Conservation (phyloP, 2,113 vertebrate genomes). For the Herpailurus yagouaroundi region DNA sequence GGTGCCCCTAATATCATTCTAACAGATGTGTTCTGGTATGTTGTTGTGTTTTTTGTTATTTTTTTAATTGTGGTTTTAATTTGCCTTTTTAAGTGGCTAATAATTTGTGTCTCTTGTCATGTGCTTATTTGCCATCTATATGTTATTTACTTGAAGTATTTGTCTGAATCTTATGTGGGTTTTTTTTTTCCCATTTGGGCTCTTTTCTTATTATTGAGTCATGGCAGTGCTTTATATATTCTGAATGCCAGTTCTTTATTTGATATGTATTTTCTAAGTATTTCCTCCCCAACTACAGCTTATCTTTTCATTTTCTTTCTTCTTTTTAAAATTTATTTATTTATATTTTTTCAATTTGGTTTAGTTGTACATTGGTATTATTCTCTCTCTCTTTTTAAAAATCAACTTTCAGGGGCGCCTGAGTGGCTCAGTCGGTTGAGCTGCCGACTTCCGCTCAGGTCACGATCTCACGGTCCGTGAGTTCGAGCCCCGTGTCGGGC, state of each 20-base stretch:
- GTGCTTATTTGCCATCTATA: not conserved
- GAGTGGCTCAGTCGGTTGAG: no score
- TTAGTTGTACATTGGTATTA: not conserved
- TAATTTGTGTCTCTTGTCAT: not conserved
- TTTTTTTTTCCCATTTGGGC: not conserved
- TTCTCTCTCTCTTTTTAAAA: not conserved
- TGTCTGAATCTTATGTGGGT: not conserved
- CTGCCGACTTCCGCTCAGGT: no score
- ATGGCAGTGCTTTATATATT: not conserved
- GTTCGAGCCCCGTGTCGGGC: no score
- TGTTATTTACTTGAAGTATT: not conserved
- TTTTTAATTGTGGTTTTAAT: not conserved
- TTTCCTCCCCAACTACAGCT: not conserved
- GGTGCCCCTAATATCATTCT: not conserved
- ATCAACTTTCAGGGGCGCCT: not conserved
- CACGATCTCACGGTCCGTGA: accelerated
- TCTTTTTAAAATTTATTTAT: not conserved
- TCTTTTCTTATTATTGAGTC: not conserved
- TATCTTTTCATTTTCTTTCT: not conserved
- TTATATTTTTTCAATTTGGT: not conserved
- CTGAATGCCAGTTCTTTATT: not conserved
- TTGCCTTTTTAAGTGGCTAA: not conserved
- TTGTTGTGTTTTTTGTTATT: not conserved
- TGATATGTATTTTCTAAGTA: not conserved
- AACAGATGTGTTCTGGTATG: not conserved